Evolutionary conservation across 2,113 vertebrate genomes (phyloP), one percentile per base, ranked within the genome.

Genomic region (Chlamydotis undulata): DNA sequence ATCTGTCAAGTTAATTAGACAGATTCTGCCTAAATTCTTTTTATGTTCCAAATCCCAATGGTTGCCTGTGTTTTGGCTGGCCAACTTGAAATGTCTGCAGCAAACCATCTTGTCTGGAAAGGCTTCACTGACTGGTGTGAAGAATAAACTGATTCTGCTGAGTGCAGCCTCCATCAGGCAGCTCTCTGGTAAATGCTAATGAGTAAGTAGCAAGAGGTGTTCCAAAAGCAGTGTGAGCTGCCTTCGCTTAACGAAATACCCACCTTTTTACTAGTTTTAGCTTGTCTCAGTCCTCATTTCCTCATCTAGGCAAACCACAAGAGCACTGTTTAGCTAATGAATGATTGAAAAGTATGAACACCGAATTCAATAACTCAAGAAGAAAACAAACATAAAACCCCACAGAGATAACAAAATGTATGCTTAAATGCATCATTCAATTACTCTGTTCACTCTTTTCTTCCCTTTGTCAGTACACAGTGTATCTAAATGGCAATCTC

Each of bases 341-440:
- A 94, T 96, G 96, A 96, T 92, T 96, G 95, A 96, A 93, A 97
- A 94, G 89, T 94, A 91, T 87, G 95, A 95, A 85, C 91, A 92
- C 77, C 2, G 0, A 89, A 92, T 95, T 96, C 93, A 96, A 55
- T 96, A 97, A 97, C 81, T 95, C 89, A 92, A 89, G 88, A 96
- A 96, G 92, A 91, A 96, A 94, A 96, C 96, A 97, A 96, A 94
- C 87, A 95, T 77, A 91, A 95, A 96, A 87, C 77, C 57, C 89
- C 83, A 89, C 65, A 80, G 96, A 95, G 87, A 95, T 96, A 97
- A 96, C 86, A 91, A 95, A 97, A 96, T 94, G 55, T 87, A 91
- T 91, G 77, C 83, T 96, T 96, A 97, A 96, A 97, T 87, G 93
- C 95, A 94, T 92, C 92, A 74, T 95, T 96, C 94, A 94, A 84